Evolutionary conservation across 2,888 invertebrate genomes (phyloP).

Genomic region (Aproaerema taeniolella): DNA sequence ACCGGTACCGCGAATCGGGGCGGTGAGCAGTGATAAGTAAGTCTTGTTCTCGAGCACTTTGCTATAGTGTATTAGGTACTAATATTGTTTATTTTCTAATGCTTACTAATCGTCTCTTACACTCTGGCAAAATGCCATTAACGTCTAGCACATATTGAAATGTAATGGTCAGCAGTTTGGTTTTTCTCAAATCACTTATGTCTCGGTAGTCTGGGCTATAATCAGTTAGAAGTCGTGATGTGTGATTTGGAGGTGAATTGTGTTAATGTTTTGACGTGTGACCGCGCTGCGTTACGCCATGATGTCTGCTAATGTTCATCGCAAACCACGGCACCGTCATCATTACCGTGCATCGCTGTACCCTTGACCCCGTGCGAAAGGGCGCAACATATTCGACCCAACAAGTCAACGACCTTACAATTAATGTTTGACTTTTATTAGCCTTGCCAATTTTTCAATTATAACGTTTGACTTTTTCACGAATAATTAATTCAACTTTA

Average conservation of each 20-base stretch:
- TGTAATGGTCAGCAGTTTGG: neutral
- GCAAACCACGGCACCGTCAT: slow-evolving; percentile 8
- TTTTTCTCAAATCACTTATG: neutral
- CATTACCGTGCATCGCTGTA: slow-evolving; percentile 24
- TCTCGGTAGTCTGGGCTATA: neutral
- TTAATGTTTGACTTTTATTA: too few species aligned
- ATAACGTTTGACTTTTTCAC: slow-evolving; percentile 1
- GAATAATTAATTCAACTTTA: slow-evolving; percentile 6
- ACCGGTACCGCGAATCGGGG: too few species aligned
- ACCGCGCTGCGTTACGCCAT: slow-evolving; percentile 17
- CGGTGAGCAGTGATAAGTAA: slow-evolving; percentile 35
- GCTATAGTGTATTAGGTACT: too few species aligned
- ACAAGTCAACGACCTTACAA: slow-evolving; percentile 47
- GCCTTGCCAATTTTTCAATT: neutral
- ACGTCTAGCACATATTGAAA: too few species aligned
- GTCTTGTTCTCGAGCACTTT: slow-evolving; percentile 5
- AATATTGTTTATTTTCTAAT: too few species aligned
- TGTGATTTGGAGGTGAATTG: slow-evolving; percentile 19
- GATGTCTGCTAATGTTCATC: slow-evolving; percentile 16
- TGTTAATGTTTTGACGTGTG: slow-evolving; percentile 12
- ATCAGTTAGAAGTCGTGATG: slow-evolving; percentile 21
- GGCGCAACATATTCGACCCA: slow-evolving; percentile 53
- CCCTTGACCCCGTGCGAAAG: slow-evolving; percentile 60
- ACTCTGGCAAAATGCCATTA: too few species aligned
- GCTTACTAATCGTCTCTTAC: too few species aligned